Evolutionary conservation across 2,113 vertebrate species (phyloP), one percentile per base, ranked within the genome.

Genomic region (Eira barbara): DNA sequence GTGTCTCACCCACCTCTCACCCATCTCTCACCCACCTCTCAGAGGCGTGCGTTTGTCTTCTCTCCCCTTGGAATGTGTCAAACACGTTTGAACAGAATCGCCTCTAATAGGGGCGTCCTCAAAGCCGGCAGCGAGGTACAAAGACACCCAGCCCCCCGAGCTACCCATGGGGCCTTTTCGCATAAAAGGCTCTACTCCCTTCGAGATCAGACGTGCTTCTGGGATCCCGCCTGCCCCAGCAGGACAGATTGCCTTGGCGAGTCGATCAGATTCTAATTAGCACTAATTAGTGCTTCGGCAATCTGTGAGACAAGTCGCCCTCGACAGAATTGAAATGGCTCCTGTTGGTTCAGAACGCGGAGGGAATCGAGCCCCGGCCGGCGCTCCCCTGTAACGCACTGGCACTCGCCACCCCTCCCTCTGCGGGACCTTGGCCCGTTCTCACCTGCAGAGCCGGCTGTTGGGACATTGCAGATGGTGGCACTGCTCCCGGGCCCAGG

Each of bases 181-280:
- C 76, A 45, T 27, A 52, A 20, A 57, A 59, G 78, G 6, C 91
- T 39, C 92, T 76, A 21, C 42, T 61, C 65, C 18, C 97, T 83
- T 69, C 29, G 2, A 2, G 65, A 93, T 69, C 81, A 76, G 74
- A 49, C 5, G 27, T 14, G 59, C 65, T 20, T 31, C 65, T 49
- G 94, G 91, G 88, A 15, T 31, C 80, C 92, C 39, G 69, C 93
- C 93, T 92, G 97, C 39, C 93, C 89, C 57, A 11, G 92, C 79
- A 79, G 97, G 94, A 89, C 94, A 86, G 92, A 85, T 55, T 49
- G 92, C 83, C 73, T 97, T 97, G 94, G 92, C 79, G 7, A 91
- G 91, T 57, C 0, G 2, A 71, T 34, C 29, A 0, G 94, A 83
- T 92, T 47, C 87, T 87, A 94, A 96, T 97, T 91, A 97, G 93